These are phyloP conservation scores for Reticulitermes lucifugus DNA, from an alignment of 2,888 invertebrate species.

Conservation along the genomic window DNA sequence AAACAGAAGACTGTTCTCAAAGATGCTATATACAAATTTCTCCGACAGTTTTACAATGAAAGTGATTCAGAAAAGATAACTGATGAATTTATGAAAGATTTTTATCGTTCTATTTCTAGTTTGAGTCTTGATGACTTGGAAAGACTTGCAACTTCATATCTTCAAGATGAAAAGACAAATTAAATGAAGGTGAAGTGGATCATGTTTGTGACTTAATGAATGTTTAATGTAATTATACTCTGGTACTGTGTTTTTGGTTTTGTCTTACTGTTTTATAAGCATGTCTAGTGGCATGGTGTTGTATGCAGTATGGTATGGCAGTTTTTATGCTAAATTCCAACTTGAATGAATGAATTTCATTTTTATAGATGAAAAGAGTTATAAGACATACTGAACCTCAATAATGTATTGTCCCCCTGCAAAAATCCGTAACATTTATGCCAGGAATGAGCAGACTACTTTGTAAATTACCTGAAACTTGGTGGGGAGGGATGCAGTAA, in stretches of 20 bases:
- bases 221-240: neutral
- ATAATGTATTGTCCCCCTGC: too few relatives aligned
- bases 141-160: constrained; percentile 49
- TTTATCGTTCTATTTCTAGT: constrained; percentile 43
- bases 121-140: constrained; percentile 51
- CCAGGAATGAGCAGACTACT: too few relatives aligned
- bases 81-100: constrained; percentile 51
- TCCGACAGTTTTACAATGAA: constrained; percentile 49
- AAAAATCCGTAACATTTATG: too few relatives aligned
- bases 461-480: too few relatives aligned
- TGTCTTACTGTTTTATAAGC: too few relatives aligned
- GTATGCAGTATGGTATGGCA: too few relatives aligned
- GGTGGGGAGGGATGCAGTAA: too few relatives aligned
- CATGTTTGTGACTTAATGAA: neutral
- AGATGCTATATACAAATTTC: constrained; percentile 37
- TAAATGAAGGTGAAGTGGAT: neutral
- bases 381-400: too few relatives aligned
- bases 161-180: constrained; percentile 47
- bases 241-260: neutral
- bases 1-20: constrained; percentile 38
- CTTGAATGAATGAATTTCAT: too few relatives aligned
- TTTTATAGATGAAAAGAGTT: too few relatives aligned
- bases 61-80: constrained; percentile 45
- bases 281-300: too few relatives aligned
- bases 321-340: too few relatives aligned